A percentile compares a stretch with the other conserved stretches of the same genome.
Conservation (phyloP, 2,888 invertebrate genomes). For the Nomada ferruginata region DNA sequence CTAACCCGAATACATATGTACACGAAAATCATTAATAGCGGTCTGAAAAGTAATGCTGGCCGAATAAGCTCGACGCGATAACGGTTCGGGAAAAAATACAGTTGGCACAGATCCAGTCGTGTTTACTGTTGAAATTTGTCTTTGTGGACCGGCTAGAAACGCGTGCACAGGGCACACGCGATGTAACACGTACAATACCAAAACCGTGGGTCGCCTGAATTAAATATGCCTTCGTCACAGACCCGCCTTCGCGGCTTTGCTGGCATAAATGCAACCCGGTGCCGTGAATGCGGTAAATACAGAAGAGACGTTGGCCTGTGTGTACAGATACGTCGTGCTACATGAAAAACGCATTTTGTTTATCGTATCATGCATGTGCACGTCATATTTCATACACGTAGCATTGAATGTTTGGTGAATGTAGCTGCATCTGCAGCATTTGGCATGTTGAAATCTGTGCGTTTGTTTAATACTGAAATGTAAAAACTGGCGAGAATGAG, state of each 20-base stretch:
- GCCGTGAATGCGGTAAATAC: conserved; percentile 64
- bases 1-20: conserved; percentile 30
- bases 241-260: conserved; percentile 57
- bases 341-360: conserved; percentile 60
- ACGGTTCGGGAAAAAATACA: conserved; percentile 69
- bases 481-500: too few relatives aligned
- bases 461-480: conserved; percentile 39
- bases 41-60: conserved; percentile 70
- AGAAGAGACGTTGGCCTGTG: conserved; percentile 47
- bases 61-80: conserved; percentile 73
- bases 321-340: conserved; percentile 28
- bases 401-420: conserved; percentile 45
- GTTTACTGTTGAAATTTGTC: conserved; percentile 76
- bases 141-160: conserved; percentile 66
- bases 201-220: conserved; percentile 64
- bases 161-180: conserved; percentile 60
- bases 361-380: conserved; percentile 40
- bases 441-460: conserved; percentile 29
- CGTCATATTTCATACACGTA: conserved; percentile 46
- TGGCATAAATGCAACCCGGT: conserved; percentile 60
- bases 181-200: conserved; percentile 62
- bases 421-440: conserved; percentile 36
- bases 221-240: conserved; percentile 70
- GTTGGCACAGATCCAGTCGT: conserved; percentile 73
- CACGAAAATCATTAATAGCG: conserved; percentile 70